Conservation (phyloP, 2,888 invertebrate species). For the Pollenia labialis region DNA sequence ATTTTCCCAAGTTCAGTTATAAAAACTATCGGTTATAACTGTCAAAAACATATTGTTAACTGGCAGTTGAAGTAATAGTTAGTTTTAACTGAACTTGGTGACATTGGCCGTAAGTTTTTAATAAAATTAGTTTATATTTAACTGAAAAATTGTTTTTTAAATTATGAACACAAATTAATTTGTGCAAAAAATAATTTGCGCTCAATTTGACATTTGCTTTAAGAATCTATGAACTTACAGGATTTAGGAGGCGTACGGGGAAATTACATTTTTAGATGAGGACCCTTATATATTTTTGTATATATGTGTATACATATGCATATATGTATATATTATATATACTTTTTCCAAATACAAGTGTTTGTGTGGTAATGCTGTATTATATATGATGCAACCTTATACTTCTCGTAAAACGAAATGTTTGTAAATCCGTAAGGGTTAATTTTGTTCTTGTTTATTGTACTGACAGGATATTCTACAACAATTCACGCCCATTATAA, state of each 20-base stretch:
- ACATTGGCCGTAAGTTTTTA: too few species aligned
- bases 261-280: background rate
- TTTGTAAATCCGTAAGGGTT: slow-evolving; percentile 55
- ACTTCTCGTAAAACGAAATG: slow-evolving; percentile 35
- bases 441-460: slow-evolving; percentile 52
- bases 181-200: too few species aligned
- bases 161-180: too few species aligned
- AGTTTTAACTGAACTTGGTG: too few species aligned
- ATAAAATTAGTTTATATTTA: too few species aligned
- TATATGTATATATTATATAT: background rate
- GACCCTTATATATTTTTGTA: background rate
- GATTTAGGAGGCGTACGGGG: background rate
- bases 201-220: background rate
- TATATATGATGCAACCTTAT: slow-evolving; percentile 4
- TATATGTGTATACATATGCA: background rate
- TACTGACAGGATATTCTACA: slow-evolving; percentile 60
- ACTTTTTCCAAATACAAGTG: background rate
- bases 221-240: background rate
- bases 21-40: too few species aligned
- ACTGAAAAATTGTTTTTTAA: too few species aligned
- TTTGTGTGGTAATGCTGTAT: background rate
- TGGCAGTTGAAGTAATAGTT: too few species aligned
- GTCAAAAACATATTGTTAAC: too few species aligned
- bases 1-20: too few species aligned
- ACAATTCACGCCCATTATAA: slow-evolving; percentile 70